These are phyloP conservation scores for Aulostomus chinensis DNA, from an alignment of 2,797 vertebrate genomes.

Conservation along the genomic window DNA sequence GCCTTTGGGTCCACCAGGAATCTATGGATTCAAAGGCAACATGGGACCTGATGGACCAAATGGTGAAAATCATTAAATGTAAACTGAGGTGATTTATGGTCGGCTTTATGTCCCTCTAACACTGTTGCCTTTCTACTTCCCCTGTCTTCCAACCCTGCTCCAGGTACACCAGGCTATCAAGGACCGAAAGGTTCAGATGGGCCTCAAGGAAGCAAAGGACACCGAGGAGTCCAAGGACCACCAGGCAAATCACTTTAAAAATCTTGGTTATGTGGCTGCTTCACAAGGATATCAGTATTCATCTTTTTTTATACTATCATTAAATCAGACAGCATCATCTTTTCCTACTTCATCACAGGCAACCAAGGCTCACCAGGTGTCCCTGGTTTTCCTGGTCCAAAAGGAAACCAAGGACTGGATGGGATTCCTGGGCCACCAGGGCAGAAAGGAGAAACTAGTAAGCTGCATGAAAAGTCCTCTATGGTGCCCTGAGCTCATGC, in stretches of 20 bases:
- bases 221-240: slow-evolving; percentile 68
- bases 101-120: not conserved
- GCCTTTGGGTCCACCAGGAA: slow-evolving; percentile 40
- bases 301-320: not conserved
- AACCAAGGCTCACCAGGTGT: slow-evolving; percentile 74
- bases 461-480: slow-evolving; percentile 10
- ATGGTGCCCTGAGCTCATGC: not conserved
- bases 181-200: slow-evolving; percentile 84
- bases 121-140: not conserved
- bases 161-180: slow-evolving; percentile 82
- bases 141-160: slow-evolving; percentile 5
- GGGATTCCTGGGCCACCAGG: slow-evolving; percentile 89
- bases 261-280: not conserved
- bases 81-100: too few species aligned
- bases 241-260: slow-evolving; percentile 66
- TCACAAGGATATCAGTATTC: too few species aligned
- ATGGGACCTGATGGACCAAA: slow-evolving; percentile 49
- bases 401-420: slow-evolving; percentile 85
- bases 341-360: too few species aligned
- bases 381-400: slow-evolving; percentile 80
- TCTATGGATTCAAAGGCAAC: slow-evolving; percentile 52
- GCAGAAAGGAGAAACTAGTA: slow-evolving; percentile 82
- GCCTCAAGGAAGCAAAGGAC: slow-evolving; percentile 51
- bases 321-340: too few species aligned
- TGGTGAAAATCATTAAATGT: slow-evolving; percentile 40